These are phyloP conservation scores for Caenorhabditis sp. DNA, from an alignment of 2,888 invertebrate genomes.

Conservation along the genomic window DNA sequence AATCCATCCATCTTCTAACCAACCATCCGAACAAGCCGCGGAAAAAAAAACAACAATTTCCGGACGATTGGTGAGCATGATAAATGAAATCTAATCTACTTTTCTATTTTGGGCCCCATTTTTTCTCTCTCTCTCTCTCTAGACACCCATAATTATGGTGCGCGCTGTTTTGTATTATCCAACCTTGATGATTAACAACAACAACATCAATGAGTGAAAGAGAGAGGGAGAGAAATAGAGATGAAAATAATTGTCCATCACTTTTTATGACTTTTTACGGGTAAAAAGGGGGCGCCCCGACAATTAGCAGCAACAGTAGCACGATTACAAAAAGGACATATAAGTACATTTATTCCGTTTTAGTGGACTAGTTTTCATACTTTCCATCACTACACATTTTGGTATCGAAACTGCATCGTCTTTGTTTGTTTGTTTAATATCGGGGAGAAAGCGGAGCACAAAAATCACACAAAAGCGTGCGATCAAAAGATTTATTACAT, in stretches of 20 bases:
- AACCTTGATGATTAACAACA: not conserved
- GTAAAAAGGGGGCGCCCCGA: not conserved
- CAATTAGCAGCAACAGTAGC: not conserved
- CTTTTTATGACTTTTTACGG: not conserved
- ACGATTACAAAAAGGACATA: not conserved
- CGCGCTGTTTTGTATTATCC: not conserved
- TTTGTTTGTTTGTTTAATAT: too few species aligned
- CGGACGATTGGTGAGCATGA: not conserved
- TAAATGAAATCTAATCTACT: not conserved
- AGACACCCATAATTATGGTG: not conserved
- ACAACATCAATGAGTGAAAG: not conserved
- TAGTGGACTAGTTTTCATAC: not conserved
- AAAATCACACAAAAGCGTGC: too few species aligned
- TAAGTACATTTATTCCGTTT: too few species aligned
- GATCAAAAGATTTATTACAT: too few species aligned
- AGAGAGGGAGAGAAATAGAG: not conserved
- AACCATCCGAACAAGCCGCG: too few species aligned
- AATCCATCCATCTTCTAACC: not conserved
- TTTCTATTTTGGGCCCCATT: not conserved
- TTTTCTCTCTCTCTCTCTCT: not conserved
- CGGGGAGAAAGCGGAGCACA: too few species aligned
- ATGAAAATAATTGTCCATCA: slow-evolving; percentile 1
- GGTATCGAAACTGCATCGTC: too few species aligned
- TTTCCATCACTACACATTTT: not conserved
- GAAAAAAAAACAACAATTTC: slow-evolving; percentile 2